These are phyloP conservation scores for Drosophila greeni DNA, from an alignment of 2,888 invertebrate genomes.

Conservation along the genomic window DNA sequence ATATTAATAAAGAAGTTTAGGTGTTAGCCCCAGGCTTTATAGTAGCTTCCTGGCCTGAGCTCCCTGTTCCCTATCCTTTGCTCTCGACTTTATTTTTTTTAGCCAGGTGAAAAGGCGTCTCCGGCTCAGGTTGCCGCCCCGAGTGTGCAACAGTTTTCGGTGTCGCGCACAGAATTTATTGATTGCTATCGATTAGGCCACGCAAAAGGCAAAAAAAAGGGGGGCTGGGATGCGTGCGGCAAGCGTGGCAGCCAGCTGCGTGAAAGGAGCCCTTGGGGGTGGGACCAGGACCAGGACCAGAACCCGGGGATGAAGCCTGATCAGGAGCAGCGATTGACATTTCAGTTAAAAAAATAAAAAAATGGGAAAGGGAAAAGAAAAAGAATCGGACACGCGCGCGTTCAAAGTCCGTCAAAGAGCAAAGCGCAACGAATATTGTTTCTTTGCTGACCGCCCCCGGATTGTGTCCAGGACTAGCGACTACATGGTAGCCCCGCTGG, in stretches of 20 bases:
- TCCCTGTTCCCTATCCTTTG: background rate
- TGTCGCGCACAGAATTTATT: conserved; percentile 49
- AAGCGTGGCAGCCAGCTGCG: conserved; percentile 35
- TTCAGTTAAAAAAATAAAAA: conserved; percentile 36
- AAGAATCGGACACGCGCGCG: background rate
- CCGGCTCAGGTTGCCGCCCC: background rate
- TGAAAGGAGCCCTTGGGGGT: conserved; percentile 1
- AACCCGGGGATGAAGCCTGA: background rate
- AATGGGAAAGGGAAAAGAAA: background rate
- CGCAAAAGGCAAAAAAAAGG: conserved; percentile 9
- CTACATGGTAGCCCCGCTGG: background rate
- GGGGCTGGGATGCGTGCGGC: conserved; percentile 26
- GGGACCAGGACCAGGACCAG: background rate
- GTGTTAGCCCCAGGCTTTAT: background rate
- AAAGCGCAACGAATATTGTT: conserved; percentile 60
- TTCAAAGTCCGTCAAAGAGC: conserved; percentile 25
- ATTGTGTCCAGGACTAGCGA: conserved; percentile 1
- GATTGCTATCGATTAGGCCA: conserved; percentile 63
- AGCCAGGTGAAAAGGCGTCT: background rate
- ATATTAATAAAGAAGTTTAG: background rate
- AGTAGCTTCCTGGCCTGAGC: background rate
- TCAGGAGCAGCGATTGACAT: conserved; percentile 41
- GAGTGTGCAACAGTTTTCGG: conserved; percentile 33
- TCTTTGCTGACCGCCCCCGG: conserved; percentile 10
- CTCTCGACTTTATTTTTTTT: background rate